A percentile compares a stretch with the other conserved stretches of the same genome.
Evolutionary conservation across 2,113 vertebrate species (phyloP).

Genomic region (Phocoena sinus): DNA sequence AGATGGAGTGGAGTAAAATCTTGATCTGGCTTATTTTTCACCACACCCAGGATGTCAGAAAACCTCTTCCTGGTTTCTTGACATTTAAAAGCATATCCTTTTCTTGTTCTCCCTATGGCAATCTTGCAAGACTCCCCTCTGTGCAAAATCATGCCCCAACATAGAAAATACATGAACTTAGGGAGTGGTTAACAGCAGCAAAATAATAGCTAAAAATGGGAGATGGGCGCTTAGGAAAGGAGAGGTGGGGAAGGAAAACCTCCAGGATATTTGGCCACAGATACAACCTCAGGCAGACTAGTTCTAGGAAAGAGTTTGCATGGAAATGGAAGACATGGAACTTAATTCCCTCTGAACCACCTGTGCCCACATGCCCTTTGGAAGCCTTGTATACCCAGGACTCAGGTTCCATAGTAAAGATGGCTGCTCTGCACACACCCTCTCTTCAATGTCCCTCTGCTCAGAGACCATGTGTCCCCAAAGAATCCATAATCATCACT

Average conservation of each 20-base stretch:
- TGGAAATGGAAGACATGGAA: neutral
- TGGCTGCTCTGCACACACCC: neutral
- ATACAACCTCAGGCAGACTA: neutral
- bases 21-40: slow-evolving; percentile 1
- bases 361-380: neutral
- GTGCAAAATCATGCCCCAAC: neutral
- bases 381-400: neutral
- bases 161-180: neutral
- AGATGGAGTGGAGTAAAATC: neutral
- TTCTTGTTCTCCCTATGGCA: neutral
- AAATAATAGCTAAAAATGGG: neutral
- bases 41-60: neutral
- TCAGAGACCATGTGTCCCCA: neutral
- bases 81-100: neutral
- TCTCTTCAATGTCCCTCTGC: neutral
- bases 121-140: neutral
- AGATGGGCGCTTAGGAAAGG: neutral
- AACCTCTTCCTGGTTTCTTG: slow-evolving; percentile 9
- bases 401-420: neutral
- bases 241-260: neutral
- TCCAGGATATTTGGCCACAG: neutral
- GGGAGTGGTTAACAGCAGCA: neutral
- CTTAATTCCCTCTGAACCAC: neutral
- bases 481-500: neutral
- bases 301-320: neutral